Percentiles rank a stretch among this genome's conserved stretches.
phyloP scores from a whole-genome alignment of 2,113 vertebrate genomes.

The Barbus barbus region DNA sequence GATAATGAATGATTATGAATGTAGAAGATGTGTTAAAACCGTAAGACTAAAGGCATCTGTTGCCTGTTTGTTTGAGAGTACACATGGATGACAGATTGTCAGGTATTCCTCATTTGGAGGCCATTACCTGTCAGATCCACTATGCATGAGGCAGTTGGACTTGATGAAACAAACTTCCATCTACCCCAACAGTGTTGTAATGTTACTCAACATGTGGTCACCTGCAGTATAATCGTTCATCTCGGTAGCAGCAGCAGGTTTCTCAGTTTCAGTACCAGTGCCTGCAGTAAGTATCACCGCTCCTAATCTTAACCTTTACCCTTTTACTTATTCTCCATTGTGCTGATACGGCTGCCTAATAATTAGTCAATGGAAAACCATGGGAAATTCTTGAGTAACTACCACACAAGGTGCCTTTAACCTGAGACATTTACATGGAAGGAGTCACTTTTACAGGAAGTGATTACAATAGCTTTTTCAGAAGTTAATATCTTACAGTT shows the following conservation, averaged over 20 bases:
- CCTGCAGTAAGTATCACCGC: neutral
- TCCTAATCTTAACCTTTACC: neutral
- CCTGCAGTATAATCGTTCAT: neutral
- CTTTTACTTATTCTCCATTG: neutral
- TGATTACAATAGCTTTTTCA: neutral
- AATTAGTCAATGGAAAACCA: slow-evolving; percentile 22
- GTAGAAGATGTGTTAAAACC: neutral
- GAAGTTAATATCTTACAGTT: too few relatives aligned
- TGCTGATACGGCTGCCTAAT: slow-evolving; percentile 24
- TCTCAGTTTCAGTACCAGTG: neutral
- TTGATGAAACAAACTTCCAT: too few relatives aligned
- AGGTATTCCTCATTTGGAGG: neutral
- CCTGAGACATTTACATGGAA: slow-evolving; percentile 1
- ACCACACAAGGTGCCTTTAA: slow-evolving; percentile 20
- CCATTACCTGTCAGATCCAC: neutral
- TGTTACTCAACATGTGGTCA: neutral
- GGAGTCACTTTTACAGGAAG: neutral
- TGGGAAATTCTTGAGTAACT: slow-evolving; percentile 16
- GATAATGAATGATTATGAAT: neutral
- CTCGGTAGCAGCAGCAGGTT: neutral
- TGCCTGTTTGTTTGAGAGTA: neutral
- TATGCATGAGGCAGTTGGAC: neutral
- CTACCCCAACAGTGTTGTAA: neutral
- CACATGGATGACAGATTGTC: neutral
- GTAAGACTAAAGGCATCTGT: neutral